Base-by-base conservation (phyloP, 1,140 invertebrate species). In the Drosophila simulans region DNA sequence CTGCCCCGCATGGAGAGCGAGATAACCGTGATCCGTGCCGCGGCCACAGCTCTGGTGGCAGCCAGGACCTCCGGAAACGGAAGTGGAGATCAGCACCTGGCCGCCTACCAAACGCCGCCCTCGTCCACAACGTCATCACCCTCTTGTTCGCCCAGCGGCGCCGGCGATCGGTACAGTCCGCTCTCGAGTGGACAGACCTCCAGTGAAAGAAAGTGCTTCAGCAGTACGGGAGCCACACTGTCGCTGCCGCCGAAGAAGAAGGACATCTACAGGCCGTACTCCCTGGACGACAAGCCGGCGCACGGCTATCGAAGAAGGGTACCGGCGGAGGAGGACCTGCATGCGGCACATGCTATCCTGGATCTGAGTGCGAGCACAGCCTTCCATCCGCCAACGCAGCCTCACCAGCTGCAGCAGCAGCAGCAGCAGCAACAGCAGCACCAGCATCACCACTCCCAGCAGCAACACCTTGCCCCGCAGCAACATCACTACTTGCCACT, bases 161-260 rank as follows among this genome's bases (percentile, higher is more conserved):
- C 57, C 3, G 46, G 42, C 34, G 90, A 91, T 48, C 84, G 88
- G 45, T 77, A 60, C 22, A 91, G 88, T 80, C 84, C 82, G 35
- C 79, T 79, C 8, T 85, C 89, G 13, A 68, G 74, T 4, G 78
- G 76, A n/a, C 92, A 93, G 48, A 85, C 83, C 27, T 62, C 79
- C 42, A 89, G 85, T 54, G 85, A 90, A 81, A 57, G 93, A 90
- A 77, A 89, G 95, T 97, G 96, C 86, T 97, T 96, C 91, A 97
- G 96, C 20, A 97, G 96, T 91, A 97, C 96, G 3, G 96, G 96
- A 4, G 95, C 96, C 4, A 95, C 96, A 12, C 92, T 97, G 0
- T 97, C 96, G 52, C 91, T 97, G 66, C 96, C 96, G 35, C 96
- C 96, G 0, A 97, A 97, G 91, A 97, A 97, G 92, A 97, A 97